Base-by-base conservation (phyloP, 2,888 invertebrate species). In the Tholera decimalis region DNA sequence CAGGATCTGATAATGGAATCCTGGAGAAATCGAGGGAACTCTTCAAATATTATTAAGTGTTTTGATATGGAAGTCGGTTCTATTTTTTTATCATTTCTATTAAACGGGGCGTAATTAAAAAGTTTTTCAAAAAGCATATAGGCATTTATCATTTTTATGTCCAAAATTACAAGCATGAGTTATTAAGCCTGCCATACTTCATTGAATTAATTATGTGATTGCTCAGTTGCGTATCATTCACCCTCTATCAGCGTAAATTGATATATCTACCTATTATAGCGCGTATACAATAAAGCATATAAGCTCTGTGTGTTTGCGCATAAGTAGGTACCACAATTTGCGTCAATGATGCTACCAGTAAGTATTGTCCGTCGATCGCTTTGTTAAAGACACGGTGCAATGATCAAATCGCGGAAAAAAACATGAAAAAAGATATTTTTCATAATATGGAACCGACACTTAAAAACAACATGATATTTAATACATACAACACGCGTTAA, bases 301-400 rank as follows among this genome's bases (percentile, higher is more conserved):
- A 18, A 46, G 28, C 13, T 57, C n/a, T 62, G 20, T 55, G 54
- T 51, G 59, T 74, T 47, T 47, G 62, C 58, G 63, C 56, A 46
- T 73, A 63, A 70, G 22, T 73, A 59, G 44, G 49, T 43, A 56
- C 53, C 35, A 62, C 63, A 75, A 74, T 74, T 80, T 80, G 73
- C 82, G 79, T 81, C 83, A 81, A 50, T 70, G 59, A 65, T 61
- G 70, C 69, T 82, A 59, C 54, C 73, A 62, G 65, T 47, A 67
- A 63, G 72, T 67, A 77, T 79, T 79, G 73, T 79, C 49, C 13
- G 46, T 53, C 35, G 46, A 55, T 56, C 61, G 64, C 69, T 70
- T 77, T 77, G 69, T 74, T 55, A 51, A 64, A 66, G 55, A 62
- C 60, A 69, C 61, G 53, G 51, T 63, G 61, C 53, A 64, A 39